Base-by-base conservation (phyloP, 2,113 vertebrate genomes). In the Athene cunicularia region DNA sequence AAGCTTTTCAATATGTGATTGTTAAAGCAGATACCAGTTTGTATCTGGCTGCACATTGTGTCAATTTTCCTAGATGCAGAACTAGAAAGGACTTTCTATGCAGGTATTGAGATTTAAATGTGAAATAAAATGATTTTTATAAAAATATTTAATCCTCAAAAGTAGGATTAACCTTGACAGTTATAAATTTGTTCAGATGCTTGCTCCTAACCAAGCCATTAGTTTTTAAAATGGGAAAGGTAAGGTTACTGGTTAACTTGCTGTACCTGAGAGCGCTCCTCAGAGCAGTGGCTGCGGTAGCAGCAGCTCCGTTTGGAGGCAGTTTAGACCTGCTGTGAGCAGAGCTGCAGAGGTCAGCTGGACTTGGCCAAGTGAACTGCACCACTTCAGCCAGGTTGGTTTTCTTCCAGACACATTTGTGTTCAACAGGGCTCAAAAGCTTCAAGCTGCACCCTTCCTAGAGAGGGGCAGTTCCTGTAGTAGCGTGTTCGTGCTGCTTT, bases 201-300 rank as follows among this genome's bases (percentile, higher is more conserved):
- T 73, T 90, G 33, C 33, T 52, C 35, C 47, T 80, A 23, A 72
- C 30, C 30, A 71, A 47, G n/a, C 32, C 9, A 45, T 91, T 76
- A 56, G 19, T 35, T 89, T 86, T 70, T 64, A 13, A 39, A 80
- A 39, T 0, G 1, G 90, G 56, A 56, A 43, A 39, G 67, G 39
- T 67, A 9, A 63, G 33, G 88, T 97, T 95, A 73, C 71, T 85
- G 79, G 74, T 97, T 95, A 93, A 94, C 90, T n/a, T 63, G 58
- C 43, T 72, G 49, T 14, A 23, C 26, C n/a, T 41, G 62, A 14
- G 43, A 80, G 53, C 0, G 0, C 14, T 53, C 18, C 0, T 2
- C 49, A 17, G 35, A 33, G 22, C 52, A 21, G 0, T 53, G 75
- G 41, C 60, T 47, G 45, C 2, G 3, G 13, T 3, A 8, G 63